A percentile compares a stretch with the other conserved stretches of the same genome.
Evolutionary conservation across 2,113 vertebrate genomes (phyloP).

Genomic region (Gulo gulo): DNA sequence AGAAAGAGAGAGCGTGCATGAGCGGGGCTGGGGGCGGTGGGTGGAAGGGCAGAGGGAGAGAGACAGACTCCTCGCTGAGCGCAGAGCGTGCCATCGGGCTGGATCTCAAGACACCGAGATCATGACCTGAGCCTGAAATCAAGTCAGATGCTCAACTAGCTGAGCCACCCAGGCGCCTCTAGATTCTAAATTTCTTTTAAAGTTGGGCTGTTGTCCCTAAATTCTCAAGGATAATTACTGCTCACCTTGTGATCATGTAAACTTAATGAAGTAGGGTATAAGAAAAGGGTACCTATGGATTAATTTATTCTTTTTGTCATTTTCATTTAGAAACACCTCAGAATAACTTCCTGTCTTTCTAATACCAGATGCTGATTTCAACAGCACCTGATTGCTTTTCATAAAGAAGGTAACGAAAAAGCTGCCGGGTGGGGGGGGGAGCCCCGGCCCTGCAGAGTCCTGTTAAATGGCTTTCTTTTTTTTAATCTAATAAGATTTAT

Average conservation of each 20-base stretch:
- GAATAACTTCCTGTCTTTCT: not conserved
- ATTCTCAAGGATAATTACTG: not conserved
- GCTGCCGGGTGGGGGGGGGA: rapidly evolving
- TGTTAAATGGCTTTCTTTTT: constrained; percentile 17
- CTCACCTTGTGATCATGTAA: not conserved
- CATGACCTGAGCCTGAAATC: not conserved
- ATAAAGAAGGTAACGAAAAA: not conserved
- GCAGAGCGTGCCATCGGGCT: not conserved
- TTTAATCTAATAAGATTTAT: not conserved
- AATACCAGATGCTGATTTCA: not conserved
- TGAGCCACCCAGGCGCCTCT: not conserved
- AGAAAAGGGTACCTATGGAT: not conserved
- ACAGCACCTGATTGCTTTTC: not conserved
- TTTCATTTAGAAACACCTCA: not conserved
- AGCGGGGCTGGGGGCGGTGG: not conserved
- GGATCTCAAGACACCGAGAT: not conserved
- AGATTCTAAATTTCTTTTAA: constrained; percentile 6
- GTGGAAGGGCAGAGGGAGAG: not conserved
- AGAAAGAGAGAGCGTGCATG: not conserved
- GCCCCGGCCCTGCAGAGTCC: not conserved
- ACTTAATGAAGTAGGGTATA: not conserved
- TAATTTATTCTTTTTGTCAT: not conserved
- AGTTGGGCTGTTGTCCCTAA: not conserved
- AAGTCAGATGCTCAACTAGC: not conserved
- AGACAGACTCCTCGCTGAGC: not conserved